phyloP scores from a whole-genome alignment of 2,888 invertebrate genomes.

The Meiosimyza decipiens region DNA sequence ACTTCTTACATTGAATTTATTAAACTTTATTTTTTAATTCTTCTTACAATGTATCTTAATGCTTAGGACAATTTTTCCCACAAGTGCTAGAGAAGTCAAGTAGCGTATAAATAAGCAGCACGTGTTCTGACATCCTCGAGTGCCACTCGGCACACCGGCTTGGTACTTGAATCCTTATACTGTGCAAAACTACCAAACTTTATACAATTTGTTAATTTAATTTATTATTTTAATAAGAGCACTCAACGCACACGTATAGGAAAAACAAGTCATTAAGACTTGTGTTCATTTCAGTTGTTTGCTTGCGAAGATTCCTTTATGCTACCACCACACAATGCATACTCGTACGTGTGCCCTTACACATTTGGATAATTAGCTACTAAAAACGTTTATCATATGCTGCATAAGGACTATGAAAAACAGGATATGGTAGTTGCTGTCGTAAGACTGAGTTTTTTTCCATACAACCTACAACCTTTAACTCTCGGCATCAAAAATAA shows the following conservation, averaged over 20 bases:
- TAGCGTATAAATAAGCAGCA: conserved; percentile 57
- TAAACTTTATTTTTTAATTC: too few relatives aligned
- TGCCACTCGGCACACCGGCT: conserved; percentile 31
- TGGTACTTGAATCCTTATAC: conserved; percentile 44
- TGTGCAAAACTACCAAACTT: conserved; percentile 31
- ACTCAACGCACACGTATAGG: conserved; percentile 40
- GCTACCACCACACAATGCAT: background rate
- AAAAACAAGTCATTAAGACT: conserved; percentile 29
- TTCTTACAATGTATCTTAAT: too few relatives aligned
- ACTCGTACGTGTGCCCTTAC: conserved; percentile 43
- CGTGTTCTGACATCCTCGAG: conserved; percentile 43
- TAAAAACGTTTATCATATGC: conserved; percentile 60
- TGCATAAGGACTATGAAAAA: background rate
- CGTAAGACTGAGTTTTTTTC: background rate
- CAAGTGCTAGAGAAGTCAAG: conserved; percentile 62
- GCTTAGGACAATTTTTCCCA: background rate
- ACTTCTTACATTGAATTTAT: too few relatives aligned
- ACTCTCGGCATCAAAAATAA: conserved; percentile 35
- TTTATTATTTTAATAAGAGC: conserved; percentile 58
- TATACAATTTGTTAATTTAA: conserved; percentile 50
- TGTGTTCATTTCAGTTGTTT: conserved; percentile 10
- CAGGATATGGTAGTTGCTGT: background rate
- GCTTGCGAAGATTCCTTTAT: conserved; percentile 16
- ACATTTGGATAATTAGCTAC: conserved; percentile 65
- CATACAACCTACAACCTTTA: background rate